Evolutionary conservation across 2,888 invertebrate species (phyloP).

Genomic region (Encarsia formosa): DNA sequence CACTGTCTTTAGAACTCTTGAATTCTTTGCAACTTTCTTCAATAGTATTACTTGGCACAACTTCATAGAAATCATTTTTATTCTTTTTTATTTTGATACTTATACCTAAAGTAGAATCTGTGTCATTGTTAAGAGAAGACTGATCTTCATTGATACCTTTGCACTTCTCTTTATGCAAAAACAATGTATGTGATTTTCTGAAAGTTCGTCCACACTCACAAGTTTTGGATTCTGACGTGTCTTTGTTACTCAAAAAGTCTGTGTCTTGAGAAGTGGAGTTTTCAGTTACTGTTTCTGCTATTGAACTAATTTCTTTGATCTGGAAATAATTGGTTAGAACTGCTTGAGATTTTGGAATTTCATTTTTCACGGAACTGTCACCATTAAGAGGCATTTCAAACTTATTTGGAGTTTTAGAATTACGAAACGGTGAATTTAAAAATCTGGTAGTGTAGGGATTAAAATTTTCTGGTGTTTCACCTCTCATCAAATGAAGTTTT

Average conservation of each 20-base stretch:
- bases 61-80: constrained; percentile 45
- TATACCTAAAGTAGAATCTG: constrained; percentile 43
- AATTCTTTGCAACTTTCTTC: constrained; percentile 30
- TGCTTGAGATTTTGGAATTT: constrained; percentile 10
- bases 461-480: constrained; percentile 36
- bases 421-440: constrained; percentile 30
- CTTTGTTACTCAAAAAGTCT: no score
- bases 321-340: constrained; percentile 7
- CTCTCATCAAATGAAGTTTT: constrained; percentile 27
- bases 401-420: background rate
- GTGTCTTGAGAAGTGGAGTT: no score
- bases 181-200: constrained; percentile 38
- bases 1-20: constrained; percentile 24
- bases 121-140: constrained; percentile 34
- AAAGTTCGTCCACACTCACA: constrained; percentile 41
- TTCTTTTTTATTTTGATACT: constrained; percentile 47
- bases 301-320: background rate
- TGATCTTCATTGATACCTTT: constrained; percentile 6
- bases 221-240: constrained; percentile 11
- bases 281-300: constrained; percentile 7
- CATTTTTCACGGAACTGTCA: constrained; percentile 1
- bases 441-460: constrained; percentile 28
- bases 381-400: constrained; percentile 1
- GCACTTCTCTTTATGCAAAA: constrained; percentile 39
- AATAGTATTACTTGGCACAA: constrained; percentile 39